Percentiles rank a stretch among this genome's conserved stretches.
These are phyloP conservation scores for Phrynosoma platyrhinos DNA, from an alignment of 2,113 vertebrate genomes.

Conservation along the genomic window DNA sequence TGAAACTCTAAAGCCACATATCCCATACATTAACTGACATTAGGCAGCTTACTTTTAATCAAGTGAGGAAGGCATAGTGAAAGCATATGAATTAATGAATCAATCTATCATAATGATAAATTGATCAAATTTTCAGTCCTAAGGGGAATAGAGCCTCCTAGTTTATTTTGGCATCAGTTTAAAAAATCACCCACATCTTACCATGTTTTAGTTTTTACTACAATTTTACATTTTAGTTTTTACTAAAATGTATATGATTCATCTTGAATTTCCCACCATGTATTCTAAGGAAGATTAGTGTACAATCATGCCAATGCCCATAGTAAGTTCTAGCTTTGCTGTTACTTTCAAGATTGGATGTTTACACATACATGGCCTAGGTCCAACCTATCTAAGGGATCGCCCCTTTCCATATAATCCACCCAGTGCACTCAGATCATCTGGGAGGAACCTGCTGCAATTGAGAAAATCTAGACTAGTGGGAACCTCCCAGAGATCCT, in stretches of 20 bases:
- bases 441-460: too few species aligned
- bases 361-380: too few species aligned
- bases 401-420: too few species aligned
- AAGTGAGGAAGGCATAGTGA: not conserved
- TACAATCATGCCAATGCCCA: not conserved
- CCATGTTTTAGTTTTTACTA: too few species aligned
- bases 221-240: not conserved
- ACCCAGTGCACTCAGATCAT: too few species aligned
- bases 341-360: not conserved
- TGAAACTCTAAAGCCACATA: not conserved
- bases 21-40: not conserved
- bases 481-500: too few species aligned
- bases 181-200: not conserved
- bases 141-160: not conserved
- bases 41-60: not conserved
- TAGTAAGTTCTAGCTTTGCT: not conserved
- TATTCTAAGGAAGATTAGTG: not conserved
- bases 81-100: conserved; percentile 12
- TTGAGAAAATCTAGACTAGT: too few species aligned
- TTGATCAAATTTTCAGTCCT: not conserved
- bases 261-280: not conserved
- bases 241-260: not conserved
- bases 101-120: not conserved
- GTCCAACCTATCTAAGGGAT: too few species aligned
- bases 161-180: not conserved